These are phyloP conservation scores for Drosophila tristis DNA, from an alignment of 1,140 invertebrate species.

Conservation along the genomic window DNA sequence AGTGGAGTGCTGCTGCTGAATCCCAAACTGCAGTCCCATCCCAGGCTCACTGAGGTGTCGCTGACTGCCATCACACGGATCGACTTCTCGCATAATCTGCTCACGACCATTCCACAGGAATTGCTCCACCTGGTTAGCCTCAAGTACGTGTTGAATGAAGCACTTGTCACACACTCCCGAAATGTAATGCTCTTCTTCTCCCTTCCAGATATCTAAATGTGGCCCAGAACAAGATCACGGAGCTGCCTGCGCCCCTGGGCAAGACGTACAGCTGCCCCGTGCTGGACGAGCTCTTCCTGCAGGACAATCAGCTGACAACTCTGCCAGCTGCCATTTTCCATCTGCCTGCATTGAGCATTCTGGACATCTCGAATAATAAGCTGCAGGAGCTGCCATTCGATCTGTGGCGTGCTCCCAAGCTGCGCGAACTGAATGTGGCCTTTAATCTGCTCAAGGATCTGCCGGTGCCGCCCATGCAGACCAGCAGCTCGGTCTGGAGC, in stretches of 20 bases:
- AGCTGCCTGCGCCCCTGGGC: constrained; percentile 50
- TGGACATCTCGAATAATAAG: constrained; percentile 98
- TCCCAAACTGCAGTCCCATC: constrained; percentile 90
- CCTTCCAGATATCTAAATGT: constrained; percentile 91
- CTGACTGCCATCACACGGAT: constrained; percentile 96
- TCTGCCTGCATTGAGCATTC: constrained; percentile 90
- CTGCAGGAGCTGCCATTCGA: constrained; percentile 93
- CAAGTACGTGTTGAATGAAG: constrained; percentile 58
- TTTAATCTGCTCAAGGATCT: constrained; percentile 95
- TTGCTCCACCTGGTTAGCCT: constrained; percentile 93
- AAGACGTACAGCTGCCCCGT: constrained; percentile 88
- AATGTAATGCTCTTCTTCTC: too few relatives aligned
- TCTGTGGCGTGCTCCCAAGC: constrained; percentile 95
- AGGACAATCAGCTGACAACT: constrained; percentile 94
- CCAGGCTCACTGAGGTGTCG: constrained; percentile 89
- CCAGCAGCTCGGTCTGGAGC: constrained; percentile 68
- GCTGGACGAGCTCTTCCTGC: constrained; percentile 94
- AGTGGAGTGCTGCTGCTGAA: constrained; percentile 94
- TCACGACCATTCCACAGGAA: constrained; percentile 91
- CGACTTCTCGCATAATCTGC: constrained; percentile 96
- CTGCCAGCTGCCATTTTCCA: constrained; percentile 93
- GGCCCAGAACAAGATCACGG: constrained; percentile 94
- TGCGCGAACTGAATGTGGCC: constrained; percentile 95
- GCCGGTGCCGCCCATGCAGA: constrained; percentile 86
- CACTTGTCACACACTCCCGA: background rate